Evolutionary conservation across 2,888 invertebrate genomes (phyloP).

Genomic region (Caenorhabditis sp.): DNA sequence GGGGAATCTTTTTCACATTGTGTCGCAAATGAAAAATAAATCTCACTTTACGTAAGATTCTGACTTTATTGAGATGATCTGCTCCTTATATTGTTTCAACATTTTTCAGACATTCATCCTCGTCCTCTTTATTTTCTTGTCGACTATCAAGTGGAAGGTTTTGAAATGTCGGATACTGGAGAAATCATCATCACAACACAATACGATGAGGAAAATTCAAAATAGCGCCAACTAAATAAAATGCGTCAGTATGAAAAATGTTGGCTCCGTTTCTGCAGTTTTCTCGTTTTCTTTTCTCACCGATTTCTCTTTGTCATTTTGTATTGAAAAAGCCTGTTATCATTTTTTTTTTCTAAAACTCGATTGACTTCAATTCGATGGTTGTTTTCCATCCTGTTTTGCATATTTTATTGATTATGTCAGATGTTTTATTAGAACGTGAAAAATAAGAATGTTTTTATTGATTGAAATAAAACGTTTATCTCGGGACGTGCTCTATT

Average conservation of each 20-base stretch:
- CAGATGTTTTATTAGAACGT: slow-evolving; percentile 1
- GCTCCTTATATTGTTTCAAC: too few species aligned
- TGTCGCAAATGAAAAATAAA: too few species aligned
- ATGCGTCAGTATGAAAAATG: not conserved
- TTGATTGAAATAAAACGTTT: not conserved
- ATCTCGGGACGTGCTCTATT: not conserved
- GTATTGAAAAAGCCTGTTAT: not conserved
- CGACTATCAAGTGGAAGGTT: slow-evolving; percentile 36
- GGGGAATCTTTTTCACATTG: too few species aligned
- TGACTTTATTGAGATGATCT: too few species aligned
- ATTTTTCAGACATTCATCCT: not conserved
- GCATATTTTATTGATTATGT: not conserved
- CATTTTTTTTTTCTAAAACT: not conserved
- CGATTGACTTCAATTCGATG: not conserved
- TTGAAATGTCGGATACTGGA: slow-evolving; percentile 28
- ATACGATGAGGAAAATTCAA: not conserved
- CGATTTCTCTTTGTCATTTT: not conserved
- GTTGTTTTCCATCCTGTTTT: not conserved
- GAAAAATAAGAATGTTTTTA: slow-evolving; percentile 2
- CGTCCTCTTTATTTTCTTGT: slow-evolving; percentile 30
- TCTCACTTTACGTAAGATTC: too few species aligned
- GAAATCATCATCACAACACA: slow-evolving; percentile 7
- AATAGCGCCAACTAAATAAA: not conserved
- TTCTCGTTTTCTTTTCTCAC: not conserved
- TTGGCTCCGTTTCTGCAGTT: not conserved